Percentiles rank a stretch among this genome's conserved stretches.
Conservation (phyloP, 2,113 vertebrate species). For the Ornithorhynchus anatinus region DNA sequence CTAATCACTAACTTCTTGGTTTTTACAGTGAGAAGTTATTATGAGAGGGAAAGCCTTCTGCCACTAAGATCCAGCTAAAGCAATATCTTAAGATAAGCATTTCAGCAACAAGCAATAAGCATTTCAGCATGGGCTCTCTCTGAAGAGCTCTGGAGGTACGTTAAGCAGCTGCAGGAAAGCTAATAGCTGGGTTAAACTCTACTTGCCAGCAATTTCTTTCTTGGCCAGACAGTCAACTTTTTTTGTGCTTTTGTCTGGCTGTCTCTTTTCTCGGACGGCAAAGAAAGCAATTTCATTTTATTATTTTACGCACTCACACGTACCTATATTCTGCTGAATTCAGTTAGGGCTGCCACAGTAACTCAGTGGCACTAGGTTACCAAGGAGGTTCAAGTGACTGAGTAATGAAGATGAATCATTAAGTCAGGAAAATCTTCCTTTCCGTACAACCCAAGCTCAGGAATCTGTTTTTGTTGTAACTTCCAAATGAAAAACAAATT, state of each 20-base stretch:
- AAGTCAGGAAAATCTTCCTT: neutral
- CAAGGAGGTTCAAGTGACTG: constrained; percentile 24
- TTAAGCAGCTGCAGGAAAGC: constrained; percentile 36
- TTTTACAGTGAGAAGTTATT: neutral
- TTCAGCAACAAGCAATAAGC: neutral
- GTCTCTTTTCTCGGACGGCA: constrained; percentile 40
- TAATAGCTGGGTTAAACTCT: constrained; percentile 24
- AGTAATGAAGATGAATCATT: constrained; percentile 19
- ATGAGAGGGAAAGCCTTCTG: neutral
- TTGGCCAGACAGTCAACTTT: constrained; percentile 58
- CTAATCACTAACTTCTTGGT: no score
- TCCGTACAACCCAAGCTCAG: neutral
- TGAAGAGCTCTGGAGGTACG: neutral
- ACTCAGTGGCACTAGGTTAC: constrained; percentile 16
- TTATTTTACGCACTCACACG: neutral
- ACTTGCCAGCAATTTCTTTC: constrained; percentile 53
- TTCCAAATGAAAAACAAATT: constrained; percentile 10
- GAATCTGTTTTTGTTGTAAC: constrained; percentile 22
- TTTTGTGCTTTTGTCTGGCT: constrained; percentile 61
- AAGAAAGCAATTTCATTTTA: constrained; percentile 56
- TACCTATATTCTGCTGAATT: constrained; percentile 10
- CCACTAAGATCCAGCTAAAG: no score
- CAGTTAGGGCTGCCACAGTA: constrained; percentile 25
- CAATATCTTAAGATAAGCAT: neutral
- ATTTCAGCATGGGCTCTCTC: neutral